Evolutionary conservation across 2,113 vertebrate species (phyloP), one percentile per base, ranked within the genome.

Genomic region (Cheilinus undulatus): DNA sequence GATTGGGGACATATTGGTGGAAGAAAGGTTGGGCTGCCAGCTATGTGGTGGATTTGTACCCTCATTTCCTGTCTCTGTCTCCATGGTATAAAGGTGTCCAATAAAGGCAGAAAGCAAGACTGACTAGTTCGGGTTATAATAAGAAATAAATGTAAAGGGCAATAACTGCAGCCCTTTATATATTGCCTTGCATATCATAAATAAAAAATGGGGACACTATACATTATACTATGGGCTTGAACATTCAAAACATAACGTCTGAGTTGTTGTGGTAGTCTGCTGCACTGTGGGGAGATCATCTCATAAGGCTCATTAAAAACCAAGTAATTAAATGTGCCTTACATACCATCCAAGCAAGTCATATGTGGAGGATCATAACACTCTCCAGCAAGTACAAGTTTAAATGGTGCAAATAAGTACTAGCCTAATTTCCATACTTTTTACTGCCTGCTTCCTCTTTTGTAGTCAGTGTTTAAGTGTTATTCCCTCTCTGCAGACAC

Each of bases 391-490:
- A 76, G 60, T 32, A 12, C 60, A 78, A 52, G 36, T 61, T 58
- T 66, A 65, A 61, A 71, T 27, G 54, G 52, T 36, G 36, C 46
- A 70, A 67, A 59, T 68, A 81, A 48, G n/a, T 52, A 34, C 38
- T 71, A 5, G 7, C 5, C 42, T 66, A 11, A 59, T 80, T 69
- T 82, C 54, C 28, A 57, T 73, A 17, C 40, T 64, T 63, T 56
- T 43, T 66, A 54, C 50, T 68, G 28, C 73, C 22, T 54, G 60
- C 22, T 17, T 77, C 24, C 53, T 72, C 19, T 56, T 77, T 83
- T 78, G 69, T 69, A 17, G 80, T 77, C 40, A 14, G 62, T 42
- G 20, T 70, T 80, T 52, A 67, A 80, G 30, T 67, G 62, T 28
- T 53, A 73, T 38, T 73, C 51, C 69, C 58, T 56, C 49, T 65